These are phyloP conservation scores for Morinoia aosen DNA, from an alignment of 2,888 invertebrate genomes.

Conservation along the genomic window DNA sequence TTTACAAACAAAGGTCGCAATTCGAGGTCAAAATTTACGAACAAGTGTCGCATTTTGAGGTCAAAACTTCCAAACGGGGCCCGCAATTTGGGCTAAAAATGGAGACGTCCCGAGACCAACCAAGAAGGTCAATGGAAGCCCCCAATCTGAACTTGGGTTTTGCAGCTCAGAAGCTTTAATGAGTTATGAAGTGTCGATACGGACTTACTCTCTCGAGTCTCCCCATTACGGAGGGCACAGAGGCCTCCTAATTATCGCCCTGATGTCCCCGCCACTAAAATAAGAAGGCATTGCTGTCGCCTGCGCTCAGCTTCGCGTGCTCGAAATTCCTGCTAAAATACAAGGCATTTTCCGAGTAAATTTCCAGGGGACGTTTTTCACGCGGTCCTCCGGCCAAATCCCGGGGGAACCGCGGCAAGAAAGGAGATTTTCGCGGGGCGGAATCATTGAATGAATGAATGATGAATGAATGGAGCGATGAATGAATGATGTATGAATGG, in stretches of 20 bases:
- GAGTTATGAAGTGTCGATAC: slow-evolving; percentile 21
- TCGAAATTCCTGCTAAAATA: neutral
- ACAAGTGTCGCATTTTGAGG: too few relatives aligned
- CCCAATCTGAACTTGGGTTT: slow-evolving; percentile 16
- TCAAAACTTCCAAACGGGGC: neutral
- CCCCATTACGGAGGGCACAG: neutral
- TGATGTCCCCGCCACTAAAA: neutral
- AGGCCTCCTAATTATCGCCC: neutral
- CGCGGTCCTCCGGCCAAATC: neutral
- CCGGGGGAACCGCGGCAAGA: neutral
- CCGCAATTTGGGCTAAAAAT: neutral
- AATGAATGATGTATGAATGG: too few relatives aligned
- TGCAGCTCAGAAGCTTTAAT: neutral
- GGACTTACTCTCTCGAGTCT: neutral
- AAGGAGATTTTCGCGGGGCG: neutral
- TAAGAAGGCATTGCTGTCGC: neutral
- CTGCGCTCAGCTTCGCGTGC: neutral
- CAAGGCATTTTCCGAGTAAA: neutral
- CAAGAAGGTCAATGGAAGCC: neutral
- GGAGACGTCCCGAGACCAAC: neutral
- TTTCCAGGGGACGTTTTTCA: neutral
- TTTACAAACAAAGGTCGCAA: too few relatives aligned
- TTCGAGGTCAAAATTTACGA: too few relatives aligned
- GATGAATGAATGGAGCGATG: too few relatives aligned
- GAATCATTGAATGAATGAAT: neutral